Evolutionary conservation across 2,113 vertebrate species (phyloP), one percentile per base, ranked within the genome.

Genomic region (Cebus imitator): DNA sequence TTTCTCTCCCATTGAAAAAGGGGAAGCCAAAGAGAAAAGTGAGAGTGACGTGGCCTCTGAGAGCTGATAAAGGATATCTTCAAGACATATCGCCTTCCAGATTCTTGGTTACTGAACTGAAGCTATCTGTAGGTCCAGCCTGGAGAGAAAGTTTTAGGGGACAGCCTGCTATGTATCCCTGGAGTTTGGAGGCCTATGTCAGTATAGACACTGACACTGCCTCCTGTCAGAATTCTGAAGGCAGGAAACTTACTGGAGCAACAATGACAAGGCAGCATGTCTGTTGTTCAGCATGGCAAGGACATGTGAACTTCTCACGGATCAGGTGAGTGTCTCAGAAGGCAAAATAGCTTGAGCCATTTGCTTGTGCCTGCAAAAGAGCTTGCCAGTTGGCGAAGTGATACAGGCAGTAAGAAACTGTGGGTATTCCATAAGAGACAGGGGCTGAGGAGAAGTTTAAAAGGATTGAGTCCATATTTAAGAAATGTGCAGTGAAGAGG

Each of bases 141-240:
- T 79, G 86, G n/a, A 61, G 14, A 94, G 37, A 87, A 37, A 64
- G 58, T 84, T 91, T 91, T 76, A 76, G 23, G 35, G 58, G 58
- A 82, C 10, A 93, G n/a, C 55, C 40, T 91, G 48, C 48, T 55
- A 64, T 16, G 25, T 94, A 73, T 88, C n/a, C 58, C 90, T 94
- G 61, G 91, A 92, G 87, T 91, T 95, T 80, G 40, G 32, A 93
- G 43, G 86, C 73, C 37, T 55, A 43, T 61, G 48, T 86, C 68
- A 83, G 23, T n/a, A 91, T 55, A 93, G 68, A 92, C 32, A 78
- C 64, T 83, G 73, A 50, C 79, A 40, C 57, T 96, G 72, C 30
- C 18, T 82, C 68, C 87, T 90, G 35, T 58, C 50, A 95, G 58
- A 82, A 83, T 94, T 95, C 70, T 83, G 84, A 97, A 93, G 87